Conservation (phyloP, 2,113 vertebrate genomes). For the Capreolus pygargus region DNA sequence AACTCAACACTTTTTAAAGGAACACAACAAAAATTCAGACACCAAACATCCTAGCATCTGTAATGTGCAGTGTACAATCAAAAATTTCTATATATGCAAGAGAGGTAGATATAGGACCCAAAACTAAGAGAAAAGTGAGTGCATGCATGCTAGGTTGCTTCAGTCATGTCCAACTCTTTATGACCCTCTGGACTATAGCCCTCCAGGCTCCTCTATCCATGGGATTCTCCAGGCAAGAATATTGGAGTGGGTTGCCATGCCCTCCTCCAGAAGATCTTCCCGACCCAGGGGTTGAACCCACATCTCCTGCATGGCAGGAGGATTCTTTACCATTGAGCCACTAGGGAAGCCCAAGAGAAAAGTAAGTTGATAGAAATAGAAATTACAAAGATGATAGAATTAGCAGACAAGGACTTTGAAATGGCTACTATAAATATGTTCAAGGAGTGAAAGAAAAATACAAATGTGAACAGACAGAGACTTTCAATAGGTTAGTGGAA, state of each 20-base stretch:
- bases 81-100: neutral
- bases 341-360: neutral
- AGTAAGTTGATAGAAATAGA: neutral
- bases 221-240: neutral
- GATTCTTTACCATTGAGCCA: neutral
- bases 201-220: neutral
- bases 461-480: neutral
- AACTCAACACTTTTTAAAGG: neutral
- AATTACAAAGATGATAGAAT: neutral
- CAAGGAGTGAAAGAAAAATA: conserved; percentile 8
- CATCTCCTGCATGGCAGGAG: neutral
- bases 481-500: neutral
- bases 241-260: neutral
- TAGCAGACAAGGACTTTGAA: neutral
- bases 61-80: neutral
- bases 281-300: rapidly evolving
- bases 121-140: neutral
- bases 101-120: neutral
- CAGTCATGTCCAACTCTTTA: neutral
- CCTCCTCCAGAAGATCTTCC: neutral
- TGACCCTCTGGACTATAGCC: neutral
- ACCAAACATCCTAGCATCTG: neutral
- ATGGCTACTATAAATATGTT: neutral
- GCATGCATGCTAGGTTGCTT: neutral
- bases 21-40: neutral